These are phyloP conservation scores for Nephrotoma guestfalica DNA, from an alignment of 2,888 invertebrate genomes.

Conservation along the genomic window DNA sequence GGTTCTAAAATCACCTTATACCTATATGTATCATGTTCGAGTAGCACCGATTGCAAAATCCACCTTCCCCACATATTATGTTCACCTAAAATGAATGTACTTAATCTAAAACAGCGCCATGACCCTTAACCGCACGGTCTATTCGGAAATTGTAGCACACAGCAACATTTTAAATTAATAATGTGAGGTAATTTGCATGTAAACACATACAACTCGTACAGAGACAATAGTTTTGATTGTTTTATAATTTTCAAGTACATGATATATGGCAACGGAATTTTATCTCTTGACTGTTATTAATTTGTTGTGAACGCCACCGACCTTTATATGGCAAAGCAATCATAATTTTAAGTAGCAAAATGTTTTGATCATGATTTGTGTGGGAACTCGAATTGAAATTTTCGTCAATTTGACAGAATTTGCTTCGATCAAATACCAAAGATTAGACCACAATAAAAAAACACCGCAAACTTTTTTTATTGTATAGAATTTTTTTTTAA, in stretches of 20 bases:
- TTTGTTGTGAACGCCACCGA: too few relatives aligned
- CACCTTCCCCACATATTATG: neutral
- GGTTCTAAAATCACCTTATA: neutral
- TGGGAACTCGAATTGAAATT: neutral
- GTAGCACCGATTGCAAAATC: neutral
- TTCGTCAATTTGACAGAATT: neutral
- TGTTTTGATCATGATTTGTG: neutral
- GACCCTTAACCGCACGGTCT: neutral
- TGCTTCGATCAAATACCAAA: neutral
- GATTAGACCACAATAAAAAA: neutral
- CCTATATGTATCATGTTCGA: neutral
- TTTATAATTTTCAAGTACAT: neutral
- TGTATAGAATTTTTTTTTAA: neutral
- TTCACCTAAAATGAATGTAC: neutral
- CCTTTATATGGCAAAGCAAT: neutral
- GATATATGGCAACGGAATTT: neutral
- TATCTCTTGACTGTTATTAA: neutral
- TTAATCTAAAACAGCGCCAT: neutral
- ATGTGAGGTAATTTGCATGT: neutral
- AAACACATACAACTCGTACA: neutral
- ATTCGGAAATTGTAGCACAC: neutral
- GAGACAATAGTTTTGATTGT: neutral
- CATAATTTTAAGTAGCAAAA: neutral
- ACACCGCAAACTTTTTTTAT: neutral
- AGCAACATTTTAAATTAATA: neutral